Evolutionary conservation across 2,797 vertebrate species (phyloP), one percentile per base, ranked within the genome.

Genomic region (Fundulus diaphanus): DNA sequence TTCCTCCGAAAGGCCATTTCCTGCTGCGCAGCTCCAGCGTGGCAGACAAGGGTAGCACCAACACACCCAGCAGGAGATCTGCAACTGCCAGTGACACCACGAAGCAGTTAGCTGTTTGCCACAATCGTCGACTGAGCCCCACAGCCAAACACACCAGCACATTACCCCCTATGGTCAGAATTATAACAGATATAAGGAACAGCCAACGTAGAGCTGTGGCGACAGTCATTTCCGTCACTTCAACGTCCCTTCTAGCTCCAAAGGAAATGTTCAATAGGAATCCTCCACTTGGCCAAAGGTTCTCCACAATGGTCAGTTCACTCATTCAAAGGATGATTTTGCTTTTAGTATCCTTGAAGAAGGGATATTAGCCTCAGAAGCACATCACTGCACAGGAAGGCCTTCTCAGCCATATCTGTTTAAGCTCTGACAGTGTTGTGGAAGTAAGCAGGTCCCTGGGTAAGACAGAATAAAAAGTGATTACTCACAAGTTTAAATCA

Each of bases 1-100:
- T 74, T 49, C 92, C 93, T 74, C 96, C 94, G 0, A 98, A 94
- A 12, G 92, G 92, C 97, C 98, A 99, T 29, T 80, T 85, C 29
- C 90, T 91, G 0, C 90, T 56, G 15, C 86, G 89, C 3, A 99
- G 90, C 81, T 99, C 96, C 20, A 96, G 89, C 12, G 93, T 87
- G 49, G 98, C 97, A 0, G 97, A 97, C 40, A 99, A 92, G 0
- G 98, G 98, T 82, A 99, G 90, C 85, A 99, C 98, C 87, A 99
- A 90, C 70, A 99, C 92, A 72, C 96, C 97, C 0, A 99, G 93
- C 52, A 99, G 93, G 70, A 99, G 94, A 79, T 99, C 98, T 0
- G 98, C 97, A 79, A 96, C 82, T 0, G 98, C 98, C 90, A 99
- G 90, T 0, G 97, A 99, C 81, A 98, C 93, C 0, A 98, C 96